Evolutionary conservation across 92 coral and sea anemone species (phyloP).

Genomic region (Epizoanthus ramosus): DNA sequence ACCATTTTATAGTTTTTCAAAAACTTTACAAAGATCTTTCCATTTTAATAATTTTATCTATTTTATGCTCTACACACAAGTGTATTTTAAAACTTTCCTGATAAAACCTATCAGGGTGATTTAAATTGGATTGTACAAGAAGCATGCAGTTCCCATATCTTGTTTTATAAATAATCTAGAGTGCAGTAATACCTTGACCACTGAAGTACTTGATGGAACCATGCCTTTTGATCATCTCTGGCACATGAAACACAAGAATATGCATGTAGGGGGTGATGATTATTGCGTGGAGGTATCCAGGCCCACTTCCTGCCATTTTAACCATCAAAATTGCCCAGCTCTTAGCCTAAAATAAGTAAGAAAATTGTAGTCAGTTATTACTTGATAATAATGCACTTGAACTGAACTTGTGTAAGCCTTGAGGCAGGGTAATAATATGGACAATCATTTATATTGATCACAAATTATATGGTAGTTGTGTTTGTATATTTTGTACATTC

Average conservation of each 20-base stretch:
- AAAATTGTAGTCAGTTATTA: not conserved
- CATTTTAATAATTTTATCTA: too few species aligned
- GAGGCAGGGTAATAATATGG: too few species aligned
- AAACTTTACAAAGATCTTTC: too few species aligned
- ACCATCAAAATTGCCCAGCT: constrained; percentile 41
- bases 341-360: constrained; percentile 16
- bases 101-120: not conserved
- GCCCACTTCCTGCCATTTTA: constrained; percentile 30
- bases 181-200: not conserved
- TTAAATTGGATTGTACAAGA: too few species aligned
- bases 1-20: too few species aligned
- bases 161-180: not conserved
- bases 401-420: not conserved
- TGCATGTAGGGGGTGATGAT: constrained; percentile 55
- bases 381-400: not conserved
- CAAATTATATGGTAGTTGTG: too few species aligned
- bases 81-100: not conserved
- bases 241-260: constrained; percentile 48
- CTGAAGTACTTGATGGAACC: constrained; percentile 36
- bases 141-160: too few species aligned
- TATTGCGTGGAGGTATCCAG: constrained; percentile 30
- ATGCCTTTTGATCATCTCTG: constrained; percentile 47
- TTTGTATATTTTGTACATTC: not conserved
- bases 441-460: not conserved
- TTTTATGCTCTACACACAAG: too few species aligned